A percentile compares a stretch with the other conserved stretches of the same genome.
phyloP scores from a whole-genome alignment of 1,140 invertebrate species.

The Manduca sexta region DNA sequence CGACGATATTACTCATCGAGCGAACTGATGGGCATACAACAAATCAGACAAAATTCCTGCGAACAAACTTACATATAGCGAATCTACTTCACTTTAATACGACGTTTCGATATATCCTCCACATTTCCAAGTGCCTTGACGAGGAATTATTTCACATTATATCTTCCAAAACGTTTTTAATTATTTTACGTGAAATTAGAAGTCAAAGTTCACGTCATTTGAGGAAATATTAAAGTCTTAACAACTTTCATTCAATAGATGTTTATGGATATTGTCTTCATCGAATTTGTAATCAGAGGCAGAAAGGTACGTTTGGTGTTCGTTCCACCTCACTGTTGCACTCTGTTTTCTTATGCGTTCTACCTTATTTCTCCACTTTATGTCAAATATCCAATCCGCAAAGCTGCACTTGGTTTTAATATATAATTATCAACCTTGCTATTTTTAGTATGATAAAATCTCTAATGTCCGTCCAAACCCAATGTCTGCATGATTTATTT shows the following conservation, averaged over 20 bases:
- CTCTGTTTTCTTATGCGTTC: conserved; percentile 17
- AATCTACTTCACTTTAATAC: conserved; percentile 21
- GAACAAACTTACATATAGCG: conserved; percentile 85
- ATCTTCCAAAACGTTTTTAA: conserved; percentile 19
- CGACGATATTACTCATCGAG: conserved; percentile 81
- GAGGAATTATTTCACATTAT: conserved; percentile 20
- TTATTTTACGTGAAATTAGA: conserved; percentile 13
- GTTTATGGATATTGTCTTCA: not conserved
- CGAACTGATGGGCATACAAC: conserved; percentile 76
- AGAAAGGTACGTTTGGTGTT: conserved; percentile 22
- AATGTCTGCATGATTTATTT: too few relatives aligned
- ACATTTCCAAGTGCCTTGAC: conserved; percentile 55
- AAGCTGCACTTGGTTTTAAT: too few relatives aligned
- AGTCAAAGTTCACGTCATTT: conserved; percentile 8
- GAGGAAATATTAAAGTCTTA: conserved; percentile 1
- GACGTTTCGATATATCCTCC: conserved; percentile 20
- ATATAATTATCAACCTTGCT: too few relatives aligned
- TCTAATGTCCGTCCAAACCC: too few relatives aligned
- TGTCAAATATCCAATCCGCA: too few relatives aligned
- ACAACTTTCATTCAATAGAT: not conserved
- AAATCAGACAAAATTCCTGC: conserved; percentile 82
- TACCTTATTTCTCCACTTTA: not conserved
- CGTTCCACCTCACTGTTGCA: conserved; percentile 21
- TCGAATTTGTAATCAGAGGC: not conserved
- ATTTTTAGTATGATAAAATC: too few relatives aligned